A percentile compares a stretch with the other conserved stretches of the same genome.
Conservation (phyloP, 2,113 vertebrate species). For the Mus pahari region DNA sequence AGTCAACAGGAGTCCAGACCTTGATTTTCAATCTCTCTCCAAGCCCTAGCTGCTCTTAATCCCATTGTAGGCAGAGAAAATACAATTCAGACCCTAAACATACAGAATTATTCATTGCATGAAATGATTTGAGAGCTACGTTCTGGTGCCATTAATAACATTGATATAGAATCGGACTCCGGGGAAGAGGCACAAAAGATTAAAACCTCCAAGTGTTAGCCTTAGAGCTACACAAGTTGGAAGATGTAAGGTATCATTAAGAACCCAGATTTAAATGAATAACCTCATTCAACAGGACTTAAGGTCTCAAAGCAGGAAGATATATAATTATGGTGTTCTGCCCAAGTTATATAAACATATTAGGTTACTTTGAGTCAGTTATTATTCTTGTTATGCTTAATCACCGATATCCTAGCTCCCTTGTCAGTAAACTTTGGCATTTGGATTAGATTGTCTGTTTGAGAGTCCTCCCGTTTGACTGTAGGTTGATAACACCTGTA, state of each 20-base stretch:
- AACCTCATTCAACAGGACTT: not conserved
- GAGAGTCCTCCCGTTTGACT: not conserved
- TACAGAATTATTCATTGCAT: slow-evolving; percentile 4
- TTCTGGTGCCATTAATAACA: not conserved
- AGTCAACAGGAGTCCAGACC: not conserved
- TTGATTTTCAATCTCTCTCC: not conserved
- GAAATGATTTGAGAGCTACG: slow-evolving; percentile 33
- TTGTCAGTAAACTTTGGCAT: not conserved
- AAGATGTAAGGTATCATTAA: not conserved
- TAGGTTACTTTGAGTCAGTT: slow-evolving; percentile 5
- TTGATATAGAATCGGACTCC: not conserved
- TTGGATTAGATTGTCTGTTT: not conserved
- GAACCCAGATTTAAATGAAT: slow-evolving; percentile 39
- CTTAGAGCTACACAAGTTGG: not conserved
- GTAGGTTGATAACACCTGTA: not conserved
- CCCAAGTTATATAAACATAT: not conserved
- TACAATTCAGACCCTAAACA: slow-evolving; percentile 6
- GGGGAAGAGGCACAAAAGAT: not conserved
- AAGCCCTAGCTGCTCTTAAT: not conserved
- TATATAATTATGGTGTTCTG: not conserved
- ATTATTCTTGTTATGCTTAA: slow-evolving; percentile 35
- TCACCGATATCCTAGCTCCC: not conserved
- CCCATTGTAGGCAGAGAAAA: slow-evolving; percentile 17
- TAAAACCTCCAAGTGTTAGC: slow-evolving; percentile 5
- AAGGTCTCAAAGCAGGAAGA: not conserved